Conservation (phyloP, 2,888 invertebrate genomes). For the Dastarcus helophoroides region DNA sequence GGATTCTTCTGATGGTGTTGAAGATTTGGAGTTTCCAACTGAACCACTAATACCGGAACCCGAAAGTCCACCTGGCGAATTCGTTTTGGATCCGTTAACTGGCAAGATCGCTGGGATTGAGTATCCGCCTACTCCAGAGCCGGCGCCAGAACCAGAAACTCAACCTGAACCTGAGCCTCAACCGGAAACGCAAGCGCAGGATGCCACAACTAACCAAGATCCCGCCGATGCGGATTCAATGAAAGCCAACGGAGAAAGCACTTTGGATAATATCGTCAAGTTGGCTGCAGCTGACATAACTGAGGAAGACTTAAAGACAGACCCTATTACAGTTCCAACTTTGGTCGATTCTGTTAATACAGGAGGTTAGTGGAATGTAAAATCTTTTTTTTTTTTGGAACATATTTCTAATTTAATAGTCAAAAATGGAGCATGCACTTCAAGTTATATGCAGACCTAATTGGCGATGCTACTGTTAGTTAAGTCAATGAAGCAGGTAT, state of each 20-base stretch:
- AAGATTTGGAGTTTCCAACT: constrained; percentile 52
- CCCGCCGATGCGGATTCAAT: too few species aligned
- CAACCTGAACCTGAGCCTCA: constrained; percentile 12
- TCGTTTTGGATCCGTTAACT: constrained; percentile 60
- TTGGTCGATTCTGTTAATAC: too few species aligned
- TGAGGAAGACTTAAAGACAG: constrained; percentile 27
- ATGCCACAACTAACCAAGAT: constrained; percentile 4
- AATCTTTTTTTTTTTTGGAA: too few species aligned
- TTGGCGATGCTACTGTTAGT: too few species aligned
- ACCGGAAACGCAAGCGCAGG: constrained; percentile 5
- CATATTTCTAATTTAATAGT: too few species aligned
- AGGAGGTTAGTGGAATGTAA: too few species aligned
- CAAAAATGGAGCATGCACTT: too few species aligned
- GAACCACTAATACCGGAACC: constrained; percentile 44
- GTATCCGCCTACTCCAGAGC: constrained; percentile 15
- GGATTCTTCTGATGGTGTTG: constrained; percentile 43
- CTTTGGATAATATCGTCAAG: constrained; percentile 32
- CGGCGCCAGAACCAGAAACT: constrained; percentile 9
- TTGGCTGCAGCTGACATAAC: constrained; percentile 33
- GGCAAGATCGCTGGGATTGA: constrained; percentile 37
- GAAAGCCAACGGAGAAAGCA: constrained; percentile 5
- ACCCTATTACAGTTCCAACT: too few species aligned
- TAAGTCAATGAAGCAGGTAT: too few species aligned
- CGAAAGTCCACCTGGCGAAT: constrained; percentile 52
- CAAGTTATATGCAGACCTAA: too few species aligned